Evolutionary conservation across 1,140 invertebrate species (phyloP).

Genomic region (Cardiocondyla obscurior): DNA sequence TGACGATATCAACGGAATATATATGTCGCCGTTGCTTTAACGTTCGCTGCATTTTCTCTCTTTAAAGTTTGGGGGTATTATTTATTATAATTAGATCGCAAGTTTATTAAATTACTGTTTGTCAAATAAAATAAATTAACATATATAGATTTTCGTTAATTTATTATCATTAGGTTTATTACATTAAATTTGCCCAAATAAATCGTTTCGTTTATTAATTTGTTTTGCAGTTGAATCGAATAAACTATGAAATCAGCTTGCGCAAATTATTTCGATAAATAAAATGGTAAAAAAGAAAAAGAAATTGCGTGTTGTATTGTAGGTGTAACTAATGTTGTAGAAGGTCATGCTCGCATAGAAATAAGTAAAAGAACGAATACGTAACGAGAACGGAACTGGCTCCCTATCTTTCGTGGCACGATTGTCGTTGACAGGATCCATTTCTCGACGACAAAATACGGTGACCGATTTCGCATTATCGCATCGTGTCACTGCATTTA

Average conservation of each 20-base stretch:
- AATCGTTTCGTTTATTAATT: constrained; percentile 11
- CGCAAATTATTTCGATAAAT: background rate
- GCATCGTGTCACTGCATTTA: constrained; percentile 66
- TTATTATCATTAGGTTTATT: background rate
- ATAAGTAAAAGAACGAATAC: background rate
- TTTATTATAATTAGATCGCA: constrained; percentile 5
- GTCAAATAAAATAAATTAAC: constrained; percentile 19
- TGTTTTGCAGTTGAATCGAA: background rate
- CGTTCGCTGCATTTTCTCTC: background rate
- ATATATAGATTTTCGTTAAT: background rate
- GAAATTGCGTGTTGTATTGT: no score
- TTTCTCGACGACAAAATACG: constrained; percentile 69
- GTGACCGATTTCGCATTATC: constrained; percentile 72
- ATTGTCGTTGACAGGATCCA: constrained; percentile 42
- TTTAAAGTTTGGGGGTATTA: background rate
- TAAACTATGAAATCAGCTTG: background rate
- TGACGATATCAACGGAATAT: constrained; percentile 18
- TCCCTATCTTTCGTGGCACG: constrained; percentile 30
- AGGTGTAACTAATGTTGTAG: background rate
- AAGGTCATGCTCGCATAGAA: background rate
- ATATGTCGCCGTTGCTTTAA: background rate
- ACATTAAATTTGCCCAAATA: background rate
- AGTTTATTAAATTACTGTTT: constrained; percentile 13
- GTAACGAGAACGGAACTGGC: background rate
- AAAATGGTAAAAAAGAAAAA: background rate